Evolutionary conservation across 2,888 invertebrate genomes (phyloP), one percentile per base, ranked within the genome.

Genomic region (Venustoraphidia nigricollis): DNA sequence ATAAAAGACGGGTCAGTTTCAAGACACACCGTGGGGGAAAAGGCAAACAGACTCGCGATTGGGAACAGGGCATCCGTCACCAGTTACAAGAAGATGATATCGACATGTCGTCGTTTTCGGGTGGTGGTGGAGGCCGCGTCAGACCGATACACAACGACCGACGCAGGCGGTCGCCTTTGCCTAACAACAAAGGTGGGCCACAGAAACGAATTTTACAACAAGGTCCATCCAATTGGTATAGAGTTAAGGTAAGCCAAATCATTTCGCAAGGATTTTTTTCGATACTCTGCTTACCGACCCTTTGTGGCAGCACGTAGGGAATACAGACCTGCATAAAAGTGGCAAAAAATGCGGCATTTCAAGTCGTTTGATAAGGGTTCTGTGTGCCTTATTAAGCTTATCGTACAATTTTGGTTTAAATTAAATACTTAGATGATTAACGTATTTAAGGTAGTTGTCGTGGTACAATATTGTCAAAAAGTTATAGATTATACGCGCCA

Each of bases 221-320:
- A 54, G 74, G 76, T 37, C 61, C 71, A 8, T 65, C 73, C 17
- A 78, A 76, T 45, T 88, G 85, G 83, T 88, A 82, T 60, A 80
- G 79, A 67, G 71, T 87, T 9, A 72, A 73, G 36, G 75, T 75
- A 63, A 65, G 70, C 62, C 36, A 44, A 48, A 46, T 10, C 43
- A 40, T 40, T 36, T 34, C 14, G 11, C 2, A 36, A 36, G n/a
- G 4, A 45, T 11, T 36, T 8, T n/a, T 37, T 10, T 36, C 10
- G 10, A 36, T 14, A 34, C 17, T 43, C 35, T 42, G 14, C 6
- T 6, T 6, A 27, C 5, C 6, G 27, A 27, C 27, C 27, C 27
- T 27, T 27, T 27, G 27, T 27, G 17, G 17, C 17, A 17, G 17
- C 17, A 4, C 27, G 27, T 27, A 27, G 27, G 3, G 27, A 27